Evolutionary conservation across 2,113 vertebrate species (phyloP), one percentile per base, ranked within the genome.

Genomic region (Elaphurus davidianus): DNA sequence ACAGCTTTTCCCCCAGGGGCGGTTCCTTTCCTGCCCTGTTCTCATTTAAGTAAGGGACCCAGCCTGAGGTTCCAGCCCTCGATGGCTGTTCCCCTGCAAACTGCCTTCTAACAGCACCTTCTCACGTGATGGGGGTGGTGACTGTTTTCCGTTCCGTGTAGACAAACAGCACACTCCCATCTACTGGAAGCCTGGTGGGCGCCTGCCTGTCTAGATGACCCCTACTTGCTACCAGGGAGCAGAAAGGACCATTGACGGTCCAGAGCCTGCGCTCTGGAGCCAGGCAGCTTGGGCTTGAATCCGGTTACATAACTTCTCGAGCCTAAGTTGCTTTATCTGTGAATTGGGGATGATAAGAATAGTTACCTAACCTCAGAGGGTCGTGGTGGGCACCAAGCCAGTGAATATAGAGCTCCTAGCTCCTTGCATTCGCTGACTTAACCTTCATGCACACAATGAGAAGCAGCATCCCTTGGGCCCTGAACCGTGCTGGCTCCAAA

Each of bases 261-360:
- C 9, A 25, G 76, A 83, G 30, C 13, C 57, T 33, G 25, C 25
- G 79, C 28, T 64, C 82, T 95, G 74, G 76, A 33, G 57, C 60
- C 30, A 27, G 40, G 76, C 27, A 33, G 76, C 40, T 45, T 55
- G 47, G 40, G 16, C 54, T 57, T 16, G 3, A 71, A 71, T 83
- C 52, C 13, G 4, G n/a, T 57, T 27, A 36, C 40, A 82, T 88
- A 64, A 43, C 33, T 64, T 54, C 30, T 89, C 14, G 0, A 45
- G 87, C 50, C 88, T 85, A 45, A 19, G 55, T 86, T 85, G 71
- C 47, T 59, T 60, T 17, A 10, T 95, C 64, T 54, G 62, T 74
- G 78, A 59, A 67, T 28, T 57, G 54, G 59, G 57, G 54, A 11
- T 55, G 52, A 45, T 59, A 30, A 16, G 14, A 79, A 52, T 19